A percentile compares a stretch with the other conserved stretches of the same genome.
Conservation (phyloP, 2,888 invertebrate genomes). For the Coenonympha arcania region DNA sequence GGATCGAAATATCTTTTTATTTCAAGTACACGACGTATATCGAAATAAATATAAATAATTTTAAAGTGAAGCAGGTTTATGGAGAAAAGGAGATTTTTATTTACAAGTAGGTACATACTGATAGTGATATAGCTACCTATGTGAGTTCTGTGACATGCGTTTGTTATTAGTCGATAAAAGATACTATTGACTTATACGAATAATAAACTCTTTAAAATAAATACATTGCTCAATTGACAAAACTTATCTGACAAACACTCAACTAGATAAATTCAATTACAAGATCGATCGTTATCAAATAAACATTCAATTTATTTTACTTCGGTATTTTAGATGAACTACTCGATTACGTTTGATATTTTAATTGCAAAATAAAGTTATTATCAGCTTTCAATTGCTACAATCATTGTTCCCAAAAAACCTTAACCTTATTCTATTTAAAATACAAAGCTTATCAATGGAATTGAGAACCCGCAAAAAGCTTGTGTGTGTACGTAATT, state of each 20-base stretch:
- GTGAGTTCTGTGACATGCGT: not conserved
- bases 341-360: slow-evolving; percentile 6
- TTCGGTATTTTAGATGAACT: slow-evolving; percentile 9
- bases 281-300: slow-evolving; percentile 10
- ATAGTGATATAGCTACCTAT: not conserved
- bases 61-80: no score
- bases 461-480: slow-evolving; percentile 60
- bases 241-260: not conserved
- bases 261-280: slow-evolving; percentile 5
- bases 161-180: not conserved
- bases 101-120: no score
- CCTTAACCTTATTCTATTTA: slow-evolving; percentile 19
- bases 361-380: not conserved
- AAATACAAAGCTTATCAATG: slow-evolving; percentile 61
- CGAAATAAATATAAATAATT: no score
- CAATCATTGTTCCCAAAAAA: slow-evolving; percentile 2
- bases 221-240: not conserved
- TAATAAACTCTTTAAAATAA: not conserved
- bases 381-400: not conserved
- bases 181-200: not conserved
- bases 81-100: not conserved
- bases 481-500: slow-evolving; percentile 64
- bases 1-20: no score
- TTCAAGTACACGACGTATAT: no score
- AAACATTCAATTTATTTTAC: slow-evolving; percentile 12